Conservation (phyloP, 2,113 vertebrate species). For the Apteryx owenii region DNA sequence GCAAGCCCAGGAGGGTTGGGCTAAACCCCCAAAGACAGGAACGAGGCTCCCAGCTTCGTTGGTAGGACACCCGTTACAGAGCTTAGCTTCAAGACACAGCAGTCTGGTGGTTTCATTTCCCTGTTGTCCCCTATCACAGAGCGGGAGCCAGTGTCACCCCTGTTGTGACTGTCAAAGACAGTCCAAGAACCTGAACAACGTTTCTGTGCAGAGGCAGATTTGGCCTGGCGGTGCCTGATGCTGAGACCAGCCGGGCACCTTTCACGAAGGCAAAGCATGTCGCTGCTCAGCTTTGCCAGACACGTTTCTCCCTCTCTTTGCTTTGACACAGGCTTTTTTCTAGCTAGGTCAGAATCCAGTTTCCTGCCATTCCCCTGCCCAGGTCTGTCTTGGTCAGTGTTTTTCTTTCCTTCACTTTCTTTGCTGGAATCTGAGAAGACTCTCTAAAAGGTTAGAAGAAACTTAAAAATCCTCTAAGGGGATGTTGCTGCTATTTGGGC, state of each 20-base stretch:
- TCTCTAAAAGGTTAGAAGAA: neutral
- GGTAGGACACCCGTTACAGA: neutral
- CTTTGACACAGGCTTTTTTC: neutral
- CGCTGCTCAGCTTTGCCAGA: neutral
- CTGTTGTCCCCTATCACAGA: neutral
- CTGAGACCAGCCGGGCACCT: neutral
- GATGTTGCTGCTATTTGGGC: neutral
- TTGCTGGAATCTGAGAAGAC: constrained; percentile 3
- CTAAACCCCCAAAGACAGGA: neutral
- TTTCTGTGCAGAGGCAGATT: neutral
- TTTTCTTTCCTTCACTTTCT: constrained; percentile 22
- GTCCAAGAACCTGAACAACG: neutral
- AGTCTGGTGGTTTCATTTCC: rapidly evolving
- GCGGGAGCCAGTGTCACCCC: neutral
- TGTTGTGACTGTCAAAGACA: too few relatives aligned
- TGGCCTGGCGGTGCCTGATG: neutral
- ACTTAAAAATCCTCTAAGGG: neutral
- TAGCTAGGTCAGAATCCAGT: neutral
- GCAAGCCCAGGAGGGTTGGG: neutral
- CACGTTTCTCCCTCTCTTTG: neutral
- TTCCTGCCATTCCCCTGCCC: neutral
- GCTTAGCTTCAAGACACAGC: neutral
- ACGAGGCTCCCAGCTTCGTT: neutral
- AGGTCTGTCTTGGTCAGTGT: neutral
- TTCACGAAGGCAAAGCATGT: neutral